These are phyloP conservation scores for Antennarius maculatus DNA, from an alignment of 2,797 vertebrate genomes.

Conservation along the genomic window DNA sequence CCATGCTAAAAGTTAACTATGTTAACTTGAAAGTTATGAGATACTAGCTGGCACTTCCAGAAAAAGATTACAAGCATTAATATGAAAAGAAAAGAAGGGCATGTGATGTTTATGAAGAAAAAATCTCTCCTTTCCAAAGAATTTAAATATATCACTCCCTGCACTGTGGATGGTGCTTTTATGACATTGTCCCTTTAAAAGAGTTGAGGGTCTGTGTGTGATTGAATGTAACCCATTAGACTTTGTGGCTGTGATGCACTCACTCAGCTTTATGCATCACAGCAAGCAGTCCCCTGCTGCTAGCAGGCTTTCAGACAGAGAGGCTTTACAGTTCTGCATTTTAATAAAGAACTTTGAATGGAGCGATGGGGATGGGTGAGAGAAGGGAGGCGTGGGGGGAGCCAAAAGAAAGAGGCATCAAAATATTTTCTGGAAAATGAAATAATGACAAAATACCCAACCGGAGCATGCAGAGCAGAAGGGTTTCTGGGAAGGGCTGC, in stretches of 20 bases:
- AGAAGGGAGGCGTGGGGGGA: conserved; percentile 28
- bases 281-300: conserved; percentile 80
- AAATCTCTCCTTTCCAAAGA: conserved; percentile 51
- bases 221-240: conserved; percentile 81
- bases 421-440: conserved; percentile 82
- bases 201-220: conserved; percentile 73
- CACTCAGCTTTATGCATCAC: conserved; percentile 80
- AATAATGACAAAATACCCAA: conserved; percentile 81
- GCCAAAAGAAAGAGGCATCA: conserved; percentile 76
- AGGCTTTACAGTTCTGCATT: conserved; percentile 81
- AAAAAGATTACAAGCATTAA: conserved; percentile 43
- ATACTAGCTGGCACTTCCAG: conserved; percentile 37
- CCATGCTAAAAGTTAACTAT: conserved; percentile 34
- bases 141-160: conserved; percentile 53
- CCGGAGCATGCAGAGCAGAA: conserved; percentile 69
- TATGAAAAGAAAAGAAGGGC: conserved; percentile 27
- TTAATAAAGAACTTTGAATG: conserved; percentile 82
- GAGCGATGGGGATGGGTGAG: conserved; percentile 68
- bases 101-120: conserved; percentile 53
- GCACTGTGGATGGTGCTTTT: conserved; percentile 58
- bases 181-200: conserved; percentile 74
- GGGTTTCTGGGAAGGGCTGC: conserved; percentile 68
- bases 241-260: conserved; percentile 80
- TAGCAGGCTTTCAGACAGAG: conserved; percentile 80
- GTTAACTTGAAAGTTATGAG: conserved; percentile 24